These are phyloP conservation scores for Speoplatyrhinus poulsoni DNA, from an alignment of 2,113 vertebrate genomes.

Conservation along the genomic window DNA sequence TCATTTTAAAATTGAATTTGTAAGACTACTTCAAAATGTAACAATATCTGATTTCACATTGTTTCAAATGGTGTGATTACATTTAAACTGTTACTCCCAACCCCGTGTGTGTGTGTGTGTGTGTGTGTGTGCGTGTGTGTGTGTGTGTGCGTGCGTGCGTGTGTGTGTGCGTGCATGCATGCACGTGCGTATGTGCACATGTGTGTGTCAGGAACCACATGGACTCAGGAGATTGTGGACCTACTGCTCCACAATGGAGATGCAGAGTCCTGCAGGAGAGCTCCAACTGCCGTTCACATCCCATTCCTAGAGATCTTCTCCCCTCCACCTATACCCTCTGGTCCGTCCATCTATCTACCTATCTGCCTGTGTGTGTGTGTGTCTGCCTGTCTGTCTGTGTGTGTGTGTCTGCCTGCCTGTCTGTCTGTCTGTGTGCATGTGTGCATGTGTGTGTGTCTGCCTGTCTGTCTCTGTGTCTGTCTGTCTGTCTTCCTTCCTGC, in stretches of 20 bases:
- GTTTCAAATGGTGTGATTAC: too few relatives aligned
- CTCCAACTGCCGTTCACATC: conserved; percentile 65
- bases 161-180: neutral
- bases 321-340: conserved; percentile 74
- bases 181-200: neutral
- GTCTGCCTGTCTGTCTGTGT: conserved; percentile 13
- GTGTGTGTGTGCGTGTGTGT: neutral
- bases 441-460: conserved; percentile 15
- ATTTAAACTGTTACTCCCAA: neutral
- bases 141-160: conserved; percentile 4
- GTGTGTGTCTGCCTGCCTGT: conserved; percentile 27
- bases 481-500: neutral
- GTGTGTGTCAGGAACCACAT: conserved; percentile 78
- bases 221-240: conserved; percentile 85
- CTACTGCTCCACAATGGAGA: conserved; percentile 75
- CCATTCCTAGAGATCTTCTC: conserved; percentile 78
- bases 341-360: conserved; percentile 37
- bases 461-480: conserved; percentile 31
- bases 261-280: conserved; percentile 68
- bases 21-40: too few relatives aligned
- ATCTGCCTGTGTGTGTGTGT: neutral
- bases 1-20: too few relatives aligned
- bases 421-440: neutral
- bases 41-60: too few relatives aligned
- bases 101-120: neutral